Evolutionary conservation across 2,113 vertebrate species (phyloP), one percentile per base, ranked within the genome.

Genomic region (Grallaria varia): DNA sequence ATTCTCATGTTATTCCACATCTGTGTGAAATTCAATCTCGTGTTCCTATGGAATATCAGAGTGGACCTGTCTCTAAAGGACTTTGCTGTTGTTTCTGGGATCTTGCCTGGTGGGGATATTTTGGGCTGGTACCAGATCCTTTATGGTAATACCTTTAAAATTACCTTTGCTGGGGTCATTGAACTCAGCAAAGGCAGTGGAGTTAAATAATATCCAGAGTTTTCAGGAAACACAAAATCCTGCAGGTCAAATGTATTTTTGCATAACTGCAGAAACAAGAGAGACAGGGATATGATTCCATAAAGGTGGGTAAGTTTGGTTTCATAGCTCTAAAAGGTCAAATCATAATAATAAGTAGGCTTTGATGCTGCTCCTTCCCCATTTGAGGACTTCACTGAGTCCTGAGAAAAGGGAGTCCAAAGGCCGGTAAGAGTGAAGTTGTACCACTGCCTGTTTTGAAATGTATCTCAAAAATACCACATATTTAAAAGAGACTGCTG

Each of bases 401-500:
- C 44, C 69, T 60, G 44, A 87, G 33, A 47, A 45, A 47, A 86
- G 75, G 15, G 49, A 44, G 15, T 35, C n/a, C 49, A 56, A 86
- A 80, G 50, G 14, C 24, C 19, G n/a, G 14, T 40, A 56, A 72
- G n/a, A 84, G 19, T 12, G 18, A 91, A 87, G n/a, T 62, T 45
- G 58, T 58, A 85, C 67, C 50, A 66, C 66, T 69, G 53, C 67
- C 27, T 47, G 15, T 33, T 82, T 89, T 49, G 39, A 94, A 94
- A 74, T 3, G 2, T 10, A 35, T 76, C 76, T 92, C 25, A 6
- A 89, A 95, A 95, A 56, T 44, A 68, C 47, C 80, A 64, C 69
- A 27, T 90, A 89, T 94, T 96, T 84, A 60, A 94, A 69, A 83
- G 88, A 90, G 49, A 49, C 49, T 84, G 22, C 93, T 89, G 76